phyloP scores from a whole-genome alignment of 2,113 vertebrate species.

The Parus major region DNA sequence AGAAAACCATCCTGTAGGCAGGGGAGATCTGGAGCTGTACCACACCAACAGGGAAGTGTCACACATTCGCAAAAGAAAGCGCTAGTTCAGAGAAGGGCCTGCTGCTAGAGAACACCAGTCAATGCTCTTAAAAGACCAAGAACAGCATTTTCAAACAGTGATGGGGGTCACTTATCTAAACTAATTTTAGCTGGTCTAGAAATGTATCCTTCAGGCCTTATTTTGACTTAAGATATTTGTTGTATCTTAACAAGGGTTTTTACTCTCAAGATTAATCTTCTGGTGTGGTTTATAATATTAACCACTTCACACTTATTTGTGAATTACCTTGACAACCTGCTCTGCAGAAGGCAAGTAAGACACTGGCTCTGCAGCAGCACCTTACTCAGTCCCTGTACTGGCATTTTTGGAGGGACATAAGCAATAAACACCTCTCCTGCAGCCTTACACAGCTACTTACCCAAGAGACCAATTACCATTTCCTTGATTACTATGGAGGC shows the following conservation, averaged over 20 bases:
- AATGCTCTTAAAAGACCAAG: not conserved
- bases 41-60: not conserved
- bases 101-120: not conserved
- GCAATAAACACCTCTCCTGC: not conserved
- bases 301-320: not conserved
- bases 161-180: not conserved
- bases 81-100: not conserved
- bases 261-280: not conserved
- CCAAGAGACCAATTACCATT: not conserved
- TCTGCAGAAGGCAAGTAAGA: not conserved
- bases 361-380: not conserved
- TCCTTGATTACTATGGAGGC: not conserved
- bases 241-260: not conserved
- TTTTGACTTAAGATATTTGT: not conserved
- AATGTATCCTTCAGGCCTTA: not conserved
- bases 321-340: not conserved
- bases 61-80: not conserved
- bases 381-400: not conserved
- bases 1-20: slow-evolving; percentile 40
- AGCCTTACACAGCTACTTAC: not conserved
- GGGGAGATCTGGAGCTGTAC: not conserved
- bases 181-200: not conserved
- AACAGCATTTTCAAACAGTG: not conserved
- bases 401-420: not conserved
- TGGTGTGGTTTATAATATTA: not conserved